Conservation (phyloP, 2,113 vertebrate genomes). For the Varanus komodoensis region DNA sequence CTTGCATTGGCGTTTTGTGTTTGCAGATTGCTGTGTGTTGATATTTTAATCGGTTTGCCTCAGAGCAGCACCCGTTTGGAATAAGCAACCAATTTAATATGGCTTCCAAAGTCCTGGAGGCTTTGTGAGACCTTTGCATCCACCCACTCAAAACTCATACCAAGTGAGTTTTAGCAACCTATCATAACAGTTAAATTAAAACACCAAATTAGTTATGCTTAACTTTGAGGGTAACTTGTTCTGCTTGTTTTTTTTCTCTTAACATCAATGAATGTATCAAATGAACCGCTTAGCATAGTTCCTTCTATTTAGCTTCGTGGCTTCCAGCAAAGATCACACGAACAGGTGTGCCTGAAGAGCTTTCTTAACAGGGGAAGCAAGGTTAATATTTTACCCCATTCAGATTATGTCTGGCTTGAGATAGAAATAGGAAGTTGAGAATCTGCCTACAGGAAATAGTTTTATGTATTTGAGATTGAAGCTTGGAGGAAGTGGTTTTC, state of each 20-base stretch:
- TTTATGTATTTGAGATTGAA: background rate
- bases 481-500: background rate
- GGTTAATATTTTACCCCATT: constrained; percentile 83
- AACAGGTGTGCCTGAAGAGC: constrained; percentile 81
- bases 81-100: background rate
- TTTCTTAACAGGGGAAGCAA: constrained; percentile 77
- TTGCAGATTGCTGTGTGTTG: no score
- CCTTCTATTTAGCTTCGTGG: constrained; percentile 50
- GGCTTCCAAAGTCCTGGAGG: background rate
- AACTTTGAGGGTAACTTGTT: background rate
- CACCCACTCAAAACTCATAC: background rate
- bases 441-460: background rate
- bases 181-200: background rate
- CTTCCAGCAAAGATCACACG: constrained; percentile 70
- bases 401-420: constrained; percentile 81
- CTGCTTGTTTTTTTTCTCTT: background rate
- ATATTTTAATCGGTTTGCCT: background rate
- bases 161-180: background rate
- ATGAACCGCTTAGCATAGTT: constrained; percentile 50
- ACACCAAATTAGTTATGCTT: background rate
- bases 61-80: background rate
- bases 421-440: constrained; percentile 42
- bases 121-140: background rate
- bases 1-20: no score
- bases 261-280: constrained; percentile 27